Percentiles rank a stretch among this genome's conserved stretches.
These are phyloP conservation scores for Stenurella melanura DNA, from an alignment of 2,888 invertebrate genomes.

Conservation along the genomic window DNA sequence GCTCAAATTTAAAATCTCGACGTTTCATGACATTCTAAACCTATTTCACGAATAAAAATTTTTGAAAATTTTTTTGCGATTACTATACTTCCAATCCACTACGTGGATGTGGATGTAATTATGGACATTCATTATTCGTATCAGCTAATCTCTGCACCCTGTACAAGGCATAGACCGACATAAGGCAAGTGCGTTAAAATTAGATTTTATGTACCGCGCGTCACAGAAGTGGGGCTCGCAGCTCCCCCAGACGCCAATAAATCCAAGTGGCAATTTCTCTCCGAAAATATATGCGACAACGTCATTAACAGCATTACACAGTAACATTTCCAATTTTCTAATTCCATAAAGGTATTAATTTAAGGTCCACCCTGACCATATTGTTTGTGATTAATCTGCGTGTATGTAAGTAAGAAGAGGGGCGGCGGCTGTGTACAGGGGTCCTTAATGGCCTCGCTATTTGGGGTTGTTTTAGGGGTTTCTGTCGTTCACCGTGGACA, in stretches of 20 bases:
- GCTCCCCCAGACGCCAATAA: slow-evolving; percentile 47
- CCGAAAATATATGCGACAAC: slow-evolving; percentile 39
- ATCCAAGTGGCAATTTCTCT: slow-evolving; percentile 43
- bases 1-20: too few species aligned
- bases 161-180: neutral
- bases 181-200: slow-evolving; percentile 21
- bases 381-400: slow-evolving; percentile 61
- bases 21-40: too few species aligned
- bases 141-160: neutral
- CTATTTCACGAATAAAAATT: too few species aligned
- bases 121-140: too few species aligned
- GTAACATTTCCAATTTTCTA: slow-evolving; percentile 57
- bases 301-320: slow-evolving; percentile 60
- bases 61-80: too few species aligned
- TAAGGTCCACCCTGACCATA: slow-evolving; percentile 60
- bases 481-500: slow-evolving; percentile 32
- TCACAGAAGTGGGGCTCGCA: slow-evolving; percentile 34
- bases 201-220: slow-evolving; percentile 40
- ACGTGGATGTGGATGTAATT: too few species aligned
- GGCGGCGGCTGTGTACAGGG: slow-evolving; percentile 51
- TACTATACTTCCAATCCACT: too few species aligned
- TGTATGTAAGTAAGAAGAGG: slow-evolving; percentile 55
- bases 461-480: slow-evolving; percentile 24
- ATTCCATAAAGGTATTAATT: slow-evolving; percentile 64
- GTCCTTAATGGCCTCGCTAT: slow-evolving; percentile 51